Conservation (phyloP, 2,888 invertebrate genomes). For the Mythimna lalbum region DNA sequence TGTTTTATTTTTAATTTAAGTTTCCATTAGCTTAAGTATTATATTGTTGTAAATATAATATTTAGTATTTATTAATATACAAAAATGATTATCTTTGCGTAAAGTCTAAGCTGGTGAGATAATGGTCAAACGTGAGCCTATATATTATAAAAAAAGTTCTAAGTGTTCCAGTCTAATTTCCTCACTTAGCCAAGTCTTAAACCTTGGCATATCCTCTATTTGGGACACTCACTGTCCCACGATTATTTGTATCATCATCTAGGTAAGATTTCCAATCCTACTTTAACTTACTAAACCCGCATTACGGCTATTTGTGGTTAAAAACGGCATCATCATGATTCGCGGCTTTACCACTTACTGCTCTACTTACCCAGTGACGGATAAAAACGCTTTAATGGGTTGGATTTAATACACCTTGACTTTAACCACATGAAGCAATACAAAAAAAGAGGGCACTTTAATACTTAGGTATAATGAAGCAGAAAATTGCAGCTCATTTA, state of each 20-base stretch:
- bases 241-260: slow-evolving; percentile 4
- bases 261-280: slow-evolving; percentile 29
- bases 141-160: too few relatives aligned
- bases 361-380: slow-evolving; percentile 50
- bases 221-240: not conserved
- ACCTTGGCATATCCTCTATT: not conserved
- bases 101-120: too few relatives aligned
- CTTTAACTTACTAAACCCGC: slow-evolving; percentile 32
- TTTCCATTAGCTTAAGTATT: too few relatives aligned
- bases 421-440: slow-evolving; percentile 25
- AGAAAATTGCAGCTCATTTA: not conserved
- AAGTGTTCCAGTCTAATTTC: too few relatives aligned
- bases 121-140: too few relatives aligned
- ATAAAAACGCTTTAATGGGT: slow-evolving; percentile 45
- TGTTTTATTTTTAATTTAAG: too few relatives aligned
- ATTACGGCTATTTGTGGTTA: slow-evolving; percentile 57
- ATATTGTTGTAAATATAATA: too few relatives aligned
- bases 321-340: slow-evolving; percentile 54
- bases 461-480: not conserved
- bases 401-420: slow-evolving; percentile 26
- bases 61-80: too few relatives aligned
- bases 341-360: slow-evolving; percentile 56
- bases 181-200: not conserved
- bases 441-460: not conserved
- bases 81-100: too few relatives aligned